Percentiles rank a stretch among this genome's conserved stretches.
These are phyloP conservation scores for Torymus auratus DNA, from an alignment of 2,888 invertebrate species.

Conservation along the genomic window DNA sequence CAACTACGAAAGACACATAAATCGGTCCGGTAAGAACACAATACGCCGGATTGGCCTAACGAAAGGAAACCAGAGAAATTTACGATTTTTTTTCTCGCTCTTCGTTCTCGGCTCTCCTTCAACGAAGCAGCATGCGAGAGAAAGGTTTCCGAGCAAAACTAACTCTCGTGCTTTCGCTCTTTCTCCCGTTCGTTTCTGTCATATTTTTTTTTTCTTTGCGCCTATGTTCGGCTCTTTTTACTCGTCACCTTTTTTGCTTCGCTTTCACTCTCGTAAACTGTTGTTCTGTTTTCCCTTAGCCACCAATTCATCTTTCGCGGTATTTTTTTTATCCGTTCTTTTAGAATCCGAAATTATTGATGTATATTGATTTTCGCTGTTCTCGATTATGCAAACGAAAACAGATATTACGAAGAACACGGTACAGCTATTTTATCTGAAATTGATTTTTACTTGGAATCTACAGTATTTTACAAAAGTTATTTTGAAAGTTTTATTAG, in stretches of 20 bases:
- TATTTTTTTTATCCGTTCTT: not conserved
- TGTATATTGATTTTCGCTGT: no score
- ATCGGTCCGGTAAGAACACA: constrained; percentile 66
- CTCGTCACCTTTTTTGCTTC: constrained; percentile 1
- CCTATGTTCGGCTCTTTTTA: not conserved
- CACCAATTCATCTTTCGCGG: not conserved
- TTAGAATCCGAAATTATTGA: no score
- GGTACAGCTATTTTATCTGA: no score
- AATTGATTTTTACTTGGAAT: no score
- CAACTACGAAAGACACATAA: constrained; percentile 65
- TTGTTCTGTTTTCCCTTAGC: not conserved
- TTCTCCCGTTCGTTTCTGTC: constrained; percentile 19
- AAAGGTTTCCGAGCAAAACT: constrained; percentile 41
- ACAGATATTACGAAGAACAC: no score
- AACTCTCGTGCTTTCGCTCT: constrained; percentile 6
- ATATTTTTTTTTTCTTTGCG: constrained; percentile 5
- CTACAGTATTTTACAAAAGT: not conserved
- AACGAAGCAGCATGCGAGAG: constrained; percentile 9
- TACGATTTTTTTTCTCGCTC: constrained; percentile 60
- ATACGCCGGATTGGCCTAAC: constrained; percentile 65
- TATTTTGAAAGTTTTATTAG: not conserved
- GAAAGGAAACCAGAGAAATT: constrained; percentile 65
- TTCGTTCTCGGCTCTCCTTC: not conserved
- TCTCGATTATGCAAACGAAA: no score
- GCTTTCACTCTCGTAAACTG: not conserved